Conservation (phyloP, 2,113 vertebrate genomes). For the Scatophagus argus region DNA sequence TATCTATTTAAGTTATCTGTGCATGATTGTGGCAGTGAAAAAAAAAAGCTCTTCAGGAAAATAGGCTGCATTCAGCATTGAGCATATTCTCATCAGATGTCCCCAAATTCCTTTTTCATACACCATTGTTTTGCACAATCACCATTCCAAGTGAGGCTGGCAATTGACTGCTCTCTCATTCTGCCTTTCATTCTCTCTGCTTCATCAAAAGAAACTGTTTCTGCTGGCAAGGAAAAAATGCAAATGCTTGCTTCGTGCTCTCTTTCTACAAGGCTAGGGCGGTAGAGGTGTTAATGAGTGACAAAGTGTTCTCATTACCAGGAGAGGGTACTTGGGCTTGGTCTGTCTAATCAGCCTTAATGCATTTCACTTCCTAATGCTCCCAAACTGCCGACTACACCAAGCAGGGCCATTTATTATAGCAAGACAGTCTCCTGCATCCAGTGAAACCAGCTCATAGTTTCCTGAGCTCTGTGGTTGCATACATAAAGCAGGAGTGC, state of each 20-base stretch:
- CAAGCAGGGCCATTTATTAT: conserved; percentile 69
- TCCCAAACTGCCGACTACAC: conserved; percentile 69
- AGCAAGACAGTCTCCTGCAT: conserved; percentile 51
- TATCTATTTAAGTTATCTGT: neutral
- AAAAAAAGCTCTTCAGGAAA: conserved; percentile 23
- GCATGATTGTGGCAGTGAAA: neutral
- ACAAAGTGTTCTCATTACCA: conserved; percentile 82
- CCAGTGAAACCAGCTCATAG: conserved; percentile 28
- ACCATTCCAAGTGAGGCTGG: conserved; percentile 29
- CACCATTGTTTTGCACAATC: conserved; percentile 59
- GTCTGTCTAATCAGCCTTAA: conserved; percentile 80
- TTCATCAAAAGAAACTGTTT: conserved; percentile 63
- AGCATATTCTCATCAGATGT: conserved; percentile 48
- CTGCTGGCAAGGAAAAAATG: conserved; percentile 55
- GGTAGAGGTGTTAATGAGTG: conserved; percentile 78
- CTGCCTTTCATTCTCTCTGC: conserved; percentile 42
- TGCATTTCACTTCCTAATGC: conserved; percentile 78
- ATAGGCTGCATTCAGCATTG: neutral
- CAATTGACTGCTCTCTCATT: conserved; percentile 48
- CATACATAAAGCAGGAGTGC: conserved; percentile 40
- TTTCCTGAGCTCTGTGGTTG: conserved; percentile 55
- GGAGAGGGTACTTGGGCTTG: conserved; percentile 70
- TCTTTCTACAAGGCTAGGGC: conserved; percentile 41
- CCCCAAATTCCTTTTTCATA: conserved; percentile 41
- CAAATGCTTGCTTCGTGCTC: conserved; percentile 49